Evolutionary conservation across 1,140 invertebrate species (phyloP), one percentile per base, ranked within the genome.

Genomic region (Drosophila nebulosa): DNA sequence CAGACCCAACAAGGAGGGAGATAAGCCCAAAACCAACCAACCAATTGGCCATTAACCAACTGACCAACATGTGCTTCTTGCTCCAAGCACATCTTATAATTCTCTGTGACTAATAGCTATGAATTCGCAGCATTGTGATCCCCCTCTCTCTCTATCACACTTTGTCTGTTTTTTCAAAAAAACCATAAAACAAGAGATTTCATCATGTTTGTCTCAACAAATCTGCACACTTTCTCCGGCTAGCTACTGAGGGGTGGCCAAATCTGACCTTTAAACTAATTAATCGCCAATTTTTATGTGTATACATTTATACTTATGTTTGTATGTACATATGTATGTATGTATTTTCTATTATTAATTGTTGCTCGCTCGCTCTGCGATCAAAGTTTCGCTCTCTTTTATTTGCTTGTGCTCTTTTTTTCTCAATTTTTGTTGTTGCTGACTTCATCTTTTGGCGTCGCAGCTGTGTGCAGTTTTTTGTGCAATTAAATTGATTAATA

Each of bases 181-280:
- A 14, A n/a, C n/a, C 35, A 27, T 27, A 3, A 32, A 6, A 32
- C 30, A 32, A 32, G 9, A 32, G n/a, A 46, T 46, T 46, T 46
- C 18, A 42, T 18, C 16, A 21, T 46, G 7, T 46, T 46, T 18
- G 39, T 61, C 57, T 64, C 26, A 62, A 57, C 51, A 52, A 74
- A 64, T 69, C 68, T 79, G 53, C 60, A 74, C 61, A 60, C 57
- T 50, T 26, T 16, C 50, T 42, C 72, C 26, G 10, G 30, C 30
- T 51, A 69, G 26, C 30, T 32, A 32, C 4, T 3, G 30, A 4
- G 2, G 4, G 27, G 32, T 36, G 32, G 62, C 57, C 50, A 52
- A 35, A 71, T 21, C 1, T 46, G 78, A 86, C 78, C 80, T 85
- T 85, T 86, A 74, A 81, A 65, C 81, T 60, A 66, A 81, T 85